Percentiles rank a stretch among this genome's conserved stretches.
Evolutionary conservation across 64 coral and sea anemone genomes (phyloP).

Genomic region (Dendrophyllia cribrosa): DNA sequence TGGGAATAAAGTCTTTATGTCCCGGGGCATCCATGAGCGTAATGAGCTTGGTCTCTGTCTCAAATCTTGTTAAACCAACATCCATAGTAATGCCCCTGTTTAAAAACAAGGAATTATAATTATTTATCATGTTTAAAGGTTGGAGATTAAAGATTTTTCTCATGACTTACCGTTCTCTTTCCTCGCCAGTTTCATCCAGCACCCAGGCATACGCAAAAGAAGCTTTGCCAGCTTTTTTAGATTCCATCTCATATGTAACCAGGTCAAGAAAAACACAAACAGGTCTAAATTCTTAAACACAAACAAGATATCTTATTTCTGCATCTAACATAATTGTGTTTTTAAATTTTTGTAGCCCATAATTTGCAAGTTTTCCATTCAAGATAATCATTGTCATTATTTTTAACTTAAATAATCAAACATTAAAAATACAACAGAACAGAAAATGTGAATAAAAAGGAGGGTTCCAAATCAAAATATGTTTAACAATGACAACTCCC

Average conservation of each 20-base stretch:
- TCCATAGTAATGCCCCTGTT: slow-evolving; percentile 97
- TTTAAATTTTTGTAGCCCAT: background rate
- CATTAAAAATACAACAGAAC: background rate
- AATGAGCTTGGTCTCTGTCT: slow-evolving; percentile 91
- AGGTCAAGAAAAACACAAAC: slow-evolving; percentile 55
- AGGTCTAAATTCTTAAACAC: background rate
- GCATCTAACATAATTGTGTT: background rate
- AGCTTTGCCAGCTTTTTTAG: slow-evolving; percentile 98
- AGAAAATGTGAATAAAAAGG: too few species aligned
- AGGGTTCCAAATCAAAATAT: too few species aligned
- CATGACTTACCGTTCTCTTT: slow-evolving; percentile 84
- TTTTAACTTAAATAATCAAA: background rate
- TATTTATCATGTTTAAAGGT: too few species aligned
- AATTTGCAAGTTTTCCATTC: too few species aligned
- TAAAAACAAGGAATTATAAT: background rate
- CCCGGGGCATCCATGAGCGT: slow-evolving; percentile 98
- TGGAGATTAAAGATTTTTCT: too few species aligned
- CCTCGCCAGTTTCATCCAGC: slow-evolving; percentile 96
- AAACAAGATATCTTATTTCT: background rate
- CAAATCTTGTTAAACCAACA: slow-evolving; percentile 94
- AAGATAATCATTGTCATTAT: background rate
- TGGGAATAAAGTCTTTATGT: slow-evolving; percentile 99
- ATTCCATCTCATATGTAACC: slow-evolving; percentile 84
- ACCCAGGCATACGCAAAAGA: slow-evolving; percentile 99
- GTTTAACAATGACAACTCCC: too few species aligned